Evolutionary conservation across 92 coral and sea anemone genomes (phyloP).

Genomic region (Parazoanthus atlanticus): DNA sequence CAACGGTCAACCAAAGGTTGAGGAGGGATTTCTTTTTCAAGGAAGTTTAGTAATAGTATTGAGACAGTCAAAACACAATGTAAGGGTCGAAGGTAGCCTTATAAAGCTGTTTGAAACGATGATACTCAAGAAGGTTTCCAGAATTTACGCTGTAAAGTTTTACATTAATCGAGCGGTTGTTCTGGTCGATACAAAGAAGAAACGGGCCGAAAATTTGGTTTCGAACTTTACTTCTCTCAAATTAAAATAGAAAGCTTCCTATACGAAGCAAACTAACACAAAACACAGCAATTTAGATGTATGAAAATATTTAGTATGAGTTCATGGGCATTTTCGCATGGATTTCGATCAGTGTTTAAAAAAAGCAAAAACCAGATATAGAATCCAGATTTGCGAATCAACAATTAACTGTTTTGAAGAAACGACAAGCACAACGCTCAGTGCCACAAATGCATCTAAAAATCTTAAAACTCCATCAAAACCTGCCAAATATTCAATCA

Average conservation of each 20-base stretch:
- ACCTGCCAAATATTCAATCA: neutral
- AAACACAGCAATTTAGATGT: neutral
- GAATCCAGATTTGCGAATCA: conserved; percentile 42
- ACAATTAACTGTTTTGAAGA: conserved; percentile 27
- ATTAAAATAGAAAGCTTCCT: neutral
- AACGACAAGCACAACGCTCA: conserved; percentile 12
- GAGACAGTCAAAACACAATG: neutral
- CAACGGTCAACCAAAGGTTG: conserved; percentile 15
- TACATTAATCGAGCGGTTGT: conserved; percentile 21
- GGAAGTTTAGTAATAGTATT: neutral
- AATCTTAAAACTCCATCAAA: neutral
- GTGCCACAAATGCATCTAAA: conserved; percentile 10
- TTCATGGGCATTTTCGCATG: neutral
- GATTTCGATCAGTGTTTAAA: conserved; percentile 15
- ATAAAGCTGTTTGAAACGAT: neutral
- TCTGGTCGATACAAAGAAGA: conserved; percentile 31
- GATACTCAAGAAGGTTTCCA: neutral
- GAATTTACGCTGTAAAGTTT: neutral
- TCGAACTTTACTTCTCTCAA: conserved; percentile 4
- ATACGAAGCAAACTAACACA: neutral
- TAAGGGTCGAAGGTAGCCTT: neutral
- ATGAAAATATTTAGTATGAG: neutral
- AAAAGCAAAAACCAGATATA: conserved; percentile 27
- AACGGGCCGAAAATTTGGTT: conserved; percentile 21
- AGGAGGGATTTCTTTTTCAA: neutral